Evolutionary conservation across 1,140 invertebrate genomes (phyloP), one percentile per base, ranked within the genome.

Genomic region (Arctopsyche grandis): DNA sequence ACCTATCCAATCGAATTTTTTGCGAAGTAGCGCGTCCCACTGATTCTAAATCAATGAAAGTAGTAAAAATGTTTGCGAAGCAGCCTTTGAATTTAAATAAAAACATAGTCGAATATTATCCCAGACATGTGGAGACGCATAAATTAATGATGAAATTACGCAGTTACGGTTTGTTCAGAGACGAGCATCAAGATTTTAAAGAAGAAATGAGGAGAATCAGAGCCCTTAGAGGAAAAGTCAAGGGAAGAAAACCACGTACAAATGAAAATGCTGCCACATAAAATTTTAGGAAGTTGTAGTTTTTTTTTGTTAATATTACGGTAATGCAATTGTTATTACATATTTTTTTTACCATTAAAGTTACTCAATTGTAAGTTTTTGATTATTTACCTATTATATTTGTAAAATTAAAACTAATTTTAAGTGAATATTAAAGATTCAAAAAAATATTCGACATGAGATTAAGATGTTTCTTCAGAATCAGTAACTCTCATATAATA

Each of bases 111-210:
- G 88, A 95, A 66, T 98, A 97, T 86, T 99, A 99, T 87, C 97
- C 97, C 0, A 88, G 95, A 14, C 94, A 95, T 84, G 87, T 92
- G 1, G 94, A 97, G 87, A 94, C 92, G 0, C 88, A 92, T 77
- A 82, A 86, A 14, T 85, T 98, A 0, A 95, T 95, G 92, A 88
- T 87, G 70, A 88, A 91, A 79, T 86, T 97, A 16, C 85, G 95
- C 12, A 86, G 91, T 44, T 96, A 96, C 85, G 95, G 95, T 0
- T 86, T 97, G 3, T 97, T 90, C 84, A 88, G 96, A 83, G 96
- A 98, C 87, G 96, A 98, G 85, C 97, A 98, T 89, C 86, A 92
- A 85, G 97, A 98, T 88, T 98, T 98, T 83, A 93, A 93, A 80
- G 96, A 98, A 56, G 96, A 98, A 87, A 96, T 96, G 92, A 90